Conservation (phyloP, 2,113 vertebrate genomes). For the Pterophyllum scalare region DNA sequence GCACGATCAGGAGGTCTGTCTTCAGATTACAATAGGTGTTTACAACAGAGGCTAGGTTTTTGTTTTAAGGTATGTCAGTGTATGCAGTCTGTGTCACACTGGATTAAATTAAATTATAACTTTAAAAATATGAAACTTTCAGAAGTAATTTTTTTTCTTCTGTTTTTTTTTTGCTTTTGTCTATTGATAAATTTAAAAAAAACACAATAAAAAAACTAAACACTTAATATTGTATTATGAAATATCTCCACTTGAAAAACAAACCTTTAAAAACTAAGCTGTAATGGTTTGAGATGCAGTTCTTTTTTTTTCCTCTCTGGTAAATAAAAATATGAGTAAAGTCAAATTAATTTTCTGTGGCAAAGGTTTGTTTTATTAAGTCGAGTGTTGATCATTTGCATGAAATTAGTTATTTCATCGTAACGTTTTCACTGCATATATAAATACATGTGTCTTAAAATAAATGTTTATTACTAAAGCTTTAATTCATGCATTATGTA, state of each 20-base stretch:
- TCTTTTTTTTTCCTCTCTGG: too few species aligned
- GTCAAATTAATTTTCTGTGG: fast-evolving
- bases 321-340: too few species aligned
- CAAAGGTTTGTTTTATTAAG: too few species aligned
- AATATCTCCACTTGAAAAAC: not conserved
- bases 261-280: too few species aligned
- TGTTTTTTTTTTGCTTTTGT: too few species aligned
- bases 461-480: not conserved
- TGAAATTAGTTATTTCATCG: not conserved
- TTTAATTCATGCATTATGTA: not conserved
- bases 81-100: not conserved
- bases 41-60: not conserved
- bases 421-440: conserved; percentile 3
- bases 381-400: not conserved
- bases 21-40: not conserved
- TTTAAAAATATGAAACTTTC: not conserved
- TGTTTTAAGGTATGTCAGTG: not conserved
- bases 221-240: not conserved
- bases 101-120: not conserved
- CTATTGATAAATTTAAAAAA: too few species aligned
- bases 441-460: not conserved
- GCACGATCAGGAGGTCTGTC: too few species aligned
- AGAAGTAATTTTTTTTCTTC: not conserved
- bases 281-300: too few species aligned
- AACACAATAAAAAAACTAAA: too few species aligned